Percentiles rank a stretch among this genome's conserved stretches.
Evolutionary conservation across 1,140 invertebrate species (phyloP).

Genomic region (Drosophila nebulosa): DNA sequence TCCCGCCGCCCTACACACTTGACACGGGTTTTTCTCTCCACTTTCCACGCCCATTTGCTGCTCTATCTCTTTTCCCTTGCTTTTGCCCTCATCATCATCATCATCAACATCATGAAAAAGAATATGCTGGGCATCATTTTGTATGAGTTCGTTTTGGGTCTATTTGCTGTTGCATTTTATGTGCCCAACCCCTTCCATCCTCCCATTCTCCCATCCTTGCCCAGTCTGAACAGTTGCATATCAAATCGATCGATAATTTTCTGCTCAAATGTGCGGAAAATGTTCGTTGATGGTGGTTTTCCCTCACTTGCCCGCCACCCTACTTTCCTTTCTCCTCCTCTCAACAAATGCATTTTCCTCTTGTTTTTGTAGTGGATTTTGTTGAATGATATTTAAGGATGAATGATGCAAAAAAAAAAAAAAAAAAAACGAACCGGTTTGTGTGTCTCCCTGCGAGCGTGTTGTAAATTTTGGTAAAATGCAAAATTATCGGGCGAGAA

Average conservation of each 20-base stretch:
- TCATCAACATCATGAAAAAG: neutral
- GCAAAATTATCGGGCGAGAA: neutral
- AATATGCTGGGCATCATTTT: conserved; percentile 46
- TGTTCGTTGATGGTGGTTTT: conserved; percentile 54
- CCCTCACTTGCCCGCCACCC: too few relatives aligned
- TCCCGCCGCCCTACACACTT: neutral
- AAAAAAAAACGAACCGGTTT: neutral
- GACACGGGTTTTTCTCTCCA: neutral
- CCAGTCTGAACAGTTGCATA: conserved; percentile 28
- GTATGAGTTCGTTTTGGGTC: conserved; percentile 24
- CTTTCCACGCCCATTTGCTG: conserved; percentile 14
- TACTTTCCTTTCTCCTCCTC: neutral
- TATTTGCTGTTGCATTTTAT: conserved; percentile 67
- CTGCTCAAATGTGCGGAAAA: conserved; percentile 78
- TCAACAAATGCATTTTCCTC: neutral
- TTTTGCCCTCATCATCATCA: neutral
- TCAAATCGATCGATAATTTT: conserved; percentile 79
- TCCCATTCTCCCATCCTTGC: too few relatives aligned
- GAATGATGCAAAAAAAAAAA: neutral
- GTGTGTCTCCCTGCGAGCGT: neutral
- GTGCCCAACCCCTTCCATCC: neutral
- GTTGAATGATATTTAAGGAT: neutral
- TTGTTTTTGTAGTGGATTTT: conserved; percentile 1
- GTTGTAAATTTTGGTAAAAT: neutral
- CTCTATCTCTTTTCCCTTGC: conserved; percentile 2